Percentiles rank a stretch among this genome's conserved stretches.
These are phyloP conservation scores for Cryptoprocta ferox DNA, from an alignment of 2,797 vertebrate species.

Conservation along the genomic window DNA sequence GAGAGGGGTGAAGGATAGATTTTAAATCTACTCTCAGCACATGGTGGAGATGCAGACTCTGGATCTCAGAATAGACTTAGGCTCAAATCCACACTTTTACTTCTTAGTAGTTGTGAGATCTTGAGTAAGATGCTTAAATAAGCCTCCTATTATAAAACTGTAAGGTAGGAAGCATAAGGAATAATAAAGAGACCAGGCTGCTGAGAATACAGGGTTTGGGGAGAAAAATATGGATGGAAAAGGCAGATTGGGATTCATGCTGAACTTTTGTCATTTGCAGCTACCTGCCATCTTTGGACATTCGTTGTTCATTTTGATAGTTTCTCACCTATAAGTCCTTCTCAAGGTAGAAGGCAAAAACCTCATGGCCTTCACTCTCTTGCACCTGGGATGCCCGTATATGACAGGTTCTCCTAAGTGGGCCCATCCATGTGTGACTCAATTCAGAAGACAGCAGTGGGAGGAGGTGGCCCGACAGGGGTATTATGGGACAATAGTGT, in stretches of 20 bases:
- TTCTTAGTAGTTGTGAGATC: not conserved
- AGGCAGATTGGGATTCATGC: not conserved
- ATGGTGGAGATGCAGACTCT: not conserved
- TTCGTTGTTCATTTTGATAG: not conserved
- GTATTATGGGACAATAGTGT: not conserved
- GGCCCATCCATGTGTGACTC: not conserved
- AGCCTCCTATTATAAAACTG: not conserved
- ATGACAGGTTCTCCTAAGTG: not conserved
- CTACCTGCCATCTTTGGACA: not conserved
- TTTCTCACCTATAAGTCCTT: not conserved
- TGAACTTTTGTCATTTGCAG: not conserved
- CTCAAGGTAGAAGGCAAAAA: not conserved
- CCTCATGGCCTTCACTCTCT: not conserved
- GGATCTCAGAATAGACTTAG: not conserved
- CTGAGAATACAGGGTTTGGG: not conserved
- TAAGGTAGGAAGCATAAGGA: not conserved
- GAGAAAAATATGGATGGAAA: not conserved
- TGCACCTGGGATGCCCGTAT: not conserved
- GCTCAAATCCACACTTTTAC: not conserved
- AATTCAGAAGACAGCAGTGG: not conserved
- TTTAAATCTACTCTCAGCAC: not conserved
- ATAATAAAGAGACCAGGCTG: not conserved
- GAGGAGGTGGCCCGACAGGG: accelerated
- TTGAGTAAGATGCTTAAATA: not conserved
- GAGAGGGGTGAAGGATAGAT: not conserved